phyloP scores from a whole-genome alignment of 2,113 vertebrate species.

The Athene noctua region DNA sequence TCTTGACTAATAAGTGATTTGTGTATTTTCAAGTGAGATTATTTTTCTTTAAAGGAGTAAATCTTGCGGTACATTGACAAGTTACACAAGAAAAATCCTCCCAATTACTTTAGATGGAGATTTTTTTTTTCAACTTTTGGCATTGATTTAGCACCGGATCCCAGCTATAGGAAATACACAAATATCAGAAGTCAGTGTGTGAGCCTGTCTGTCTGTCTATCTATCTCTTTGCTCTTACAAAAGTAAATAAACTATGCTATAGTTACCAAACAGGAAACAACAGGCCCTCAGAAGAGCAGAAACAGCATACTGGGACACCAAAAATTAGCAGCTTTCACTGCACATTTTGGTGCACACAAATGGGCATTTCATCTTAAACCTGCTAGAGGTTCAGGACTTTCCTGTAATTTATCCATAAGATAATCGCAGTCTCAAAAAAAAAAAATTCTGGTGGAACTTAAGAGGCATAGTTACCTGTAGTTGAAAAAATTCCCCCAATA shows the following conservation, averaged over 20 bases:
- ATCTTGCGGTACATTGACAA: not conserved
- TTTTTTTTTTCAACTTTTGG: not conserved
- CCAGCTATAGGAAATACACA: not conserved
- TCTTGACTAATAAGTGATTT: not conserved
- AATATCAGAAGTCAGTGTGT: not conserved
- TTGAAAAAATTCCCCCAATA: constrained; percentile 96
- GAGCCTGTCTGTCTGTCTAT: too few relatives aligned
- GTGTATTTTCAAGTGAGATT: not conserved
- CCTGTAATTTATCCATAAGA: not conserved
- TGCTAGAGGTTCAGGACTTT: not conserved
- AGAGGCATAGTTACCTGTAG: constrained; percentile 80
- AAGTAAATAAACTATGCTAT: not conserved
- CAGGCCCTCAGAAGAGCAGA: not conserved
- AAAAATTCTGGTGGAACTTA: not conserved
- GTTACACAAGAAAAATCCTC: not conserved
- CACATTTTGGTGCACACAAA: not conserved
- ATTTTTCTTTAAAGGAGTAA: not conserved
- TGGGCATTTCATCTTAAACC: not conserved
- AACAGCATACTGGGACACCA: not conserved
- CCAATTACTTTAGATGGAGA: not conserved
- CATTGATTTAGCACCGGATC: not conserved
- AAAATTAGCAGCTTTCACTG: not conserved
- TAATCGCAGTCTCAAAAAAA: not conserved
- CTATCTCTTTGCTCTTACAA: not conserved
- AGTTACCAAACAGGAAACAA: not conserved